Evolutionary conservation across 1,140 invertebrate genomes (phyloP).

Genomic region (Calephelis virginiensis): DNA sequence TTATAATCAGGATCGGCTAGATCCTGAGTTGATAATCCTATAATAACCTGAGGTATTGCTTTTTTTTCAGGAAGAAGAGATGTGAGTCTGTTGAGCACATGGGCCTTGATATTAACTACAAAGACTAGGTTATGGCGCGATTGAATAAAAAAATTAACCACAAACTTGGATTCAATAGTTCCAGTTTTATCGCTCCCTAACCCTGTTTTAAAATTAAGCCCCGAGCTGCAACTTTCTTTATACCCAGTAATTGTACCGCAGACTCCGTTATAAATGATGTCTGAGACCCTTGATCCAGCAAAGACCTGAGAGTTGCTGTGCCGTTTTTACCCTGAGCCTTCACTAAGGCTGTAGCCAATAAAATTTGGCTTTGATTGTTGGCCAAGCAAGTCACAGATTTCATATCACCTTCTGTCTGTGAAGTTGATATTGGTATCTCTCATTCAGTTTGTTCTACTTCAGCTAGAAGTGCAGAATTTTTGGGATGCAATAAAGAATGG

Average conservation of each 20-base stretch:
- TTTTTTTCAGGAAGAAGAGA: constrained; percentile 13
- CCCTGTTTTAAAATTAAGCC: constrained; percentile 12
- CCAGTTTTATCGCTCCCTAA: constrained; percentile 9
- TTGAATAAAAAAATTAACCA: constrained; percentile 9
- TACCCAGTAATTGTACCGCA: constrained; percentile 1
- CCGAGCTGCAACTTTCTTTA: background rate
- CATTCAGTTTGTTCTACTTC: background rate
- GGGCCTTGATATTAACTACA: background rate
- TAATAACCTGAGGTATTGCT: background rate
- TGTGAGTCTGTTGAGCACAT: constrained; percentile 5
- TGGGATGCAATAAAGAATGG: constrained; percentile 21
- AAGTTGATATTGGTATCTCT: background rate
- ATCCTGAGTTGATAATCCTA: constrained; percentile 1
- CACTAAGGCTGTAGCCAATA: constrained; percentile 5
- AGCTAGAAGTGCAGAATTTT: background rate
- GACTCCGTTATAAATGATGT: constrained; percentile 14
- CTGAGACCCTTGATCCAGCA: constrained; percentile 5
- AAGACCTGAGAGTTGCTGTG: background rate
- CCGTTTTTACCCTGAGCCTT: background rate
- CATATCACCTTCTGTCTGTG: background rate
- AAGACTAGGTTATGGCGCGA: constrained; percentile 2
- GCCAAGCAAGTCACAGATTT: constrained; percentile 3
- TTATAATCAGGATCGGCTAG: constrained; percentile 3
- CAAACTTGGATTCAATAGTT: constrained; percentile 12
- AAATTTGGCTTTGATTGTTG: constrained; percentile 12